Evolutionary conservation across 2,888 invertebrate species (phyloP).

Genomic region (Thelaira solivaga): DNA sequence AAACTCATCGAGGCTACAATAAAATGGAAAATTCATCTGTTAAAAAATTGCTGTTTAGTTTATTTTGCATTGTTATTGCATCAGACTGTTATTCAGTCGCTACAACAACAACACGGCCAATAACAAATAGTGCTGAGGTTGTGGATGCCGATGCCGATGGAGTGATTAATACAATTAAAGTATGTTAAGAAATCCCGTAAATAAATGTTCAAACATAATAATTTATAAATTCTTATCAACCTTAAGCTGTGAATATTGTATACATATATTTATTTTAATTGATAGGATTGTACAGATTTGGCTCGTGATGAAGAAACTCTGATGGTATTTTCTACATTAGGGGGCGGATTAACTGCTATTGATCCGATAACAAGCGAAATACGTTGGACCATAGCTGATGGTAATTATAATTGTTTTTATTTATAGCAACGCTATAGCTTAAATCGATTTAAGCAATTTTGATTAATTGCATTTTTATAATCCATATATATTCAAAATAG

Average conservation of each 20-base stretch:
- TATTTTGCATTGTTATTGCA: slow-evolving; percentile 64
- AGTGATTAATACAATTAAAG: slow-evolving; percentile 37
- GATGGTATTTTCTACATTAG: slow-evolving; percentile 93
- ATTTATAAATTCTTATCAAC: no score
- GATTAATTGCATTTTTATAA: no score
- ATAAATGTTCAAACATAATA: no score
- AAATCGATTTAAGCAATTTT: no score
- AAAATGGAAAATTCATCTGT: slow-evolving; percentile 38
- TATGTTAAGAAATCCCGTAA: no score
- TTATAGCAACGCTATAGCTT: neutral
- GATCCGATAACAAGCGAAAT: slow-evolving; percentile 90
- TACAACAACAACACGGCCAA: slow-evolving; percentile 13
- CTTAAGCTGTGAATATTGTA: neutral
- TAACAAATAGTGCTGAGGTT: slow-evolving; percentile 25
- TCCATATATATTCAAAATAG: no score
- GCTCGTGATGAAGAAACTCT: slow-evolving; percentile 85
- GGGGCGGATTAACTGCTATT: slow-evolving; percentile 94
- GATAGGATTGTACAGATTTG: slow-evolving; percentile 80
- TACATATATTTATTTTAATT: neutral
- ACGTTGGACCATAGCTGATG: slow-evolving; percentile 94
- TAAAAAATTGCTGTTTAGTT: slow-evolving; percentile 43
- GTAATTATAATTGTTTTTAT: slow-evolving; percentile 77
- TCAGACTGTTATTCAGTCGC: slow-evolving; percentile 59
- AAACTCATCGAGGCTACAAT: slow-evolving; percentile 1
- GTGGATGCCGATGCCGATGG: slow-evolving; percentile 11